These are phyloP conservation scores for Gonioctena quinquepunctata DNA, from an alignment of 1,140 invertebrate genomes.

Conservation along the genomic window DNA sequence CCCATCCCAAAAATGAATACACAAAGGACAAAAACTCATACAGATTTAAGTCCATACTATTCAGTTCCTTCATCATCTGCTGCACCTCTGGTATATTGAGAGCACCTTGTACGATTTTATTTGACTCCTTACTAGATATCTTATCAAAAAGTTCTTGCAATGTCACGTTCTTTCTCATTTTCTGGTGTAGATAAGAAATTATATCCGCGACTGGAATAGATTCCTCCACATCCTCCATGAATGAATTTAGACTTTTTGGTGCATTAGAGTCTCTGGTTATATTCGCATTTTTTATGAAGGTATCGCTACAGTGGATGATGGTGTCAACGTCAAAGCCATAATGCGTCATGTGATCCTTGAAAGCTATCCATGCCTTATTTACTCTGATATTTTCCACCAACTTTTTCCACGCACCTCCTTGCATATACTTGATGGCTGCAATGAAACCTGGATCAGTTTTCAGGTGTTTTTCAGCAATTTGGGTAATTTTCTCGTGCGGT, in stretches of 20 bases:
- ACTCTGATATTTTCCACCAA: constrained; percentile 19
- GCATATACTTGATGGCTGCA: constrained; percentile 38
- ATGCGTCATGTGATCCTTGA: constrained; percentile 24
- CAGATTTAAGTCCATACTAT: constrained; percentile 36
- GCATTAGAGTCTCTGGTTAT: not conserved
- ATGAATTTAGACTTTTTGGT: constrained; percentile 9
- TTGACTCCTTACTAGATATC: constrained; percentile 18
- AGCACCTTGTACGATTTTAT: constrained; percentile 28
- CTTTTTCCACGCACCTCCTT: constrained; percentile 34
- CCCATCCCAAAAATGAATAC: constrained; percentile 40
- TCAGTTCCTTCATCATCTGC: constrained; percentile 31
- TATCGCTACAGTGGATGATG: constrained; percentile 8
- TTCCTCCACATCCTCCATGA: constrained; percentile 32
- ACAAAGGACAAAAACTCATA: constrained; percentile 26
- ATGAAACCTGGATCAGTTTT: constrained; percentile 38
- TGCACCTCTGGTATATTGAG: constrained; percentile 29
- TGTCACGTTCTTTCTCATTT: constrained; percentile 6
- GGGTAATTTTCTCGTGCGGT: constrained; percentile 25
- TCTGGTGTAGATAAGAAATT: constrained; percentile 8
- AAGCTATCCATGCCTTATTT: constrained; percentile 28
- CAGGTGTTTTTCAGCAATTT: constrained; percentile 33
- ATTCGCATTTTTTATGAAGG: constrained; percentile 1
- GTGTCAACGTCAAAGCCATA: constrained; percentile 30
- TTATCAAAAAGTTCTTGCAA: constrained; percentile 17
- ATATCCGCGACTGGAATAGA: constrained; percentile 29